A percentile compares a stretch with the other conserved stretches of the same genome.
phyloP scores from a whole-genome alignment of 2,797 vertebrate genomes.

The Hemitrygon akajei region DNA sequence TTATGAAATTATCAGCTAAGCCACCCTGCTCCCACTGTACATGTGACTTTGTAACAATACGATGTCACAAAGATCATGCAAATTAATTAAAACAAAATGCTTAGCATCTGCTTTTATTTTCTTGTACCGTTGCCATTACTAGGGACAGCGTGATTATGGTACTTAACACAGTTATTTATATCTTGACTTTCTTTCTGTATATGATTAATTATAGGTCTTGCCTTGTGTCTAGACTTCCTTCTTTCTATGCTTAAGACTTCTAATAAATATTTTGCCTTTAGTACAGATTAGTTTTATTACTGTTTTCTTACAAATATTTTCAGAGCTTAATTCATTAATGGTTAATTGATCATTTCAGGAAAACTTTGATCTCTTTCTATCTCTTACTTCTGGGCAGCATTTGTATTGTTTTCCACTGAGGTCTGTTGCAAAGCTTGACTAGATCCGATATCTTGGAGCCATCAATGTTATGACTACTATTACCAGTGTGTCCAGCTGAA shows the following conservation, averaged over 20 bases:
- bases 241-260: neutral
- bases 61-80: neutral
- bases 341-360: neutral
- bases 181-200: neutral
- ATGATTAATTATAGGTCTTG: slow-evolving; percentile 1
- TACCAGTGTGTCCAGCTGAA: too few relatives aligned
- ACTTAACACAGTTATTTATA: neutral
- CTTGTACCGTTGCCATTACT: neutral
- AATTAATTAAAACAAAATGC: neutral
- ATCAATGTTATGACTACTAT: too few relatives aligned
- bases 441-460: neutral
- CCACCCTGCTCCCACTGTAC: neutral
- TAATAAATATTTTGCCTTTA: neutral
- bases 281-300: neutral
- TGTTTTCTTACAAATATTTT: neutral
- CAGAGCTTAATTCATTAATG: neutral
- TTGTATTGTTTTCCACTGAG: neutral
- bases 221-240: neutral
- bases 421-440: too few relatives aligned
- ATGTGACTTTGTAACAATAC: neutral
- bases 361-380: neutral
- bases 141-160: neutral
- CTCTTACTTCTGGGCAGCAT: neutral
- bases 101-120: neutral
- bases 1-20: neutral